phyloP scores from a whole-genome alignment of 2,888 invertebrate genomes.

The Apodemia duryi region DNA sequence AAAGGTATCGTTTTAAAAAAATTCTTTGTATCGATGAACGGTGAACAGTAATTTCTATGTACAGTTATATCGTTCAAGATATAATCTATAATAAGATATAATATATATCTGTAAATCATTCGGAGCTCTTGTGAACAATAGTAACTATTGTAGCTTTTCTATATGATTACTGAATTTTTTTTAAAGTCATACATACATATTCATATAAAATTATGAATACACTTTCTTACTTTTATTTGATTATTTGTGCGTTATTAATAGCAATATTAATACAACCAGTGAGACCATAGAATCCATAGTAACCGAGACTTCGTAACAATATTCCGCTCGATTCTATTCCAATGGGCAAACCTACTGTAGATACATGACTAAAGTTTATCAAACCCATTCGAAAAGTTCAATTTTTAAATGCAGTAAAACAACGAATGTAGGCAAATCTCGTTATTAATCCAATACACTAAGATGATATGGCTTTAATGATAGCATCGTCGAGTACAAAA shows the following conservation, averaged over 20 bases:
- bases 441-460: conserved; percentile 91
- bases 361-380: conserved; percentile 84
- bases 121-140: too few species aligned
- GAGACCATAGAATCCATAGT: conserved; percentile 87
- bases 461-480: conserved; percentile 86
- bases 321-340: conserved; percentile 91
- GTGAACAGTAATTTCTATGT: too few species aligned
- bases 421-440: conserved; percentile 89
- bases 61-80: too few species aligned
- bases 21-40: too few species aligned
- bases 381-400: conserved; percentile 91
- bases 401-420: conserved; percentile 86
- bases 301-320: conserved; percentile 83
- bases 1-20: too few species aligned
- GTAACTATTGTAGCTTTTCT: too few species aligned
- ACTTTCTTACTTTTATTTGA: conserved; percentile 35
- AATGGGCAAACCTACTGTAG: conserved; percentile 91
- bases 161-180: too few species aligned
- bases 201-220: conserved; percentile 30
- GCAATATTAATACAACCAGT: conserved; percentile 82
- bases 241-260: conserved; percentile 64
- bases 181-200: too few species aligned
- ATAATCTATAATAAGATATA: too few species aligned
- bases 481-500: conserved; percentile 84
- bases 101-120: too few species aligned